These are phyloP conservation scores for Notarius quadriscutis DNA, from an alignment of 2,113 vertebrate genomes.

Conservation along the genomic window DNA sequence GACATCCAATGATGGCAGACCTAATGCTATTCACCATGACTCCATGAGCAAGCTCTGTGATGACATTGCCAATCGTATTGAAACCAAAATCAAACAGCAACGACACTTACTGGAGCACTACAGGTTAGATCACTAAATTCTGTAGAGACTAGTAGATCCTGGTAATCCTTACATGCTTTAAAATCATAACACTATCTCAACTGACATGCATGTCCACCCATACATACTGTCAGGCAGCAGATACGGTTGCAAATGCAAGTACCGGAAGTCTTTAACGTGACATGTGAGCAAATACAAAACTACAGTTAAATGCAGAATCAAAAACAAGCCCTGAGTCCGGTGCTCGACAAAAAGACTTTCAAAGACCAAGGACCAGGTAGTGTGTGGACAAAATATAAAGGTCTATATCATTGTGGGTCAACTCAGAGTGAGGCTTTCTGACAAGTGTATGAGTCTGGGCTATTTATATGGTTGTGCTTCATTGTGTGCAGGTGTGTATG, in stretches of 20 bases:
- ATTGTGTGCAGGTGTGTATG: not conserved
- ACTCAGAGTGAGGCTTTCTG: not conserved
- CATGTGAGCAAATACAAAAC: not conserved
- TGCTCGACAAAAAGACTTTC: too few species aligned
- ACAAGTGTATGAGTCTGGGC: not conserved
- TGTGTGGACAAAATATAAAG: not conserved
- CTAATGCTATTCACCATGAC: conserved; percentile 63
- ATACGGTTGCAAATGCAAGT: not conserved
- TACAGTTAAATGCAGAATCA: not conserved
- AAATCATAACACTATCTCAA: not conserved
- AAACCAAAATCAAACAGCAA: conserved; percentile 64
- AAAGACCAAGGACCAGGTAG: too few species aligned
- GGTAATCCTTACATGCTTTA: not conserved
- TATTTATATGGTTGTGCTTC: not conserved
- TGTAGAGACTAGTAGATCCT: not conserved
- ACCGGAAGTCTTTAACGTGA: not conserved
- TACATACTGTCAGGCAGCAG: not conserved
- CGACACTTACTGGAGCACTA: conserved; percentile 33
- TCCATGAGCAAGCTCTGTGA: conserved; percentile 76
- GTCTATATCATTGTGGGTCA: not conserved
- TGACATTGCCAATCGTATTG: conserved; percentile 66
- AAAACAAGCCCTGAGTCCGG: not conserved
- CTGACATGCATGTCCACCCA: not conserved
- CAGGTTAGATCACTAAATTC: conserved; percentile 23
- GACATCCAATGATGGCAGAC: conserved; percentile 63